Conservation (phyloP, 2,888 invertebrate genomes). For the Caenorhabditis doughertyi region DNA sequence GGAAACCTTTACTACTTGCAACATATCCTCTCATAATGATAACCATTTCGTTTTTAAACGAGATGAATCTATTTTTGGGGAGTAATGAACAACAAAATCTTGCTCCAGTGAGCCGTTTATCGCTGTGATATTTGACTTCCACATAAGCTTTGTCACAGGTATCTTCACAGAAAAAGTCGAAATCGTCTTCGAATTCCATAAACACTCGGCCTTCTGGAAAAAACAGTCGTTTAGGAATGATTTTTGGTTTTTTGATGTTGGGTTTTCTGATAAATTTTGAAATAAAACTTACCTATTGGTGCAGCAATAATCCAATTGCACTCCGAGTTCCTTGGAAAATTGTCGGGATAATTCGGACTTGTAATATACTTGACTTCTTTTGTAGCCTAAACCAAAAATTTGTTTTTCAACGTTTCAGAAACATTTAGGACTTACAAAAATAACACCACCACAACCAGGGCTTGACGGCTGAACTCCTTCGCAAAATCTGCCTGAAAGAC, state of each 20-base stretch:
- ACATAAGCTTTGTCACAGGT: conserved; percentile 82
- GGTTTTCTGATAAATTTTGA: background rate
- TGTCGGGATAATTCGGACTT: conserved; percentile 75
- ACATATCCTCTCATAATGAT: conserved; percentile 77
- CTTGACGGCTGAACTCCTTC: conserved; percentile 73
- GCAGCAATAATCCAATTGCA: conserved; percentile 81
- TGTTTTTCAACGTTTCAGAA: background rate
- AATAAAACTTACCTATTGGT: conserved; percentile 61
- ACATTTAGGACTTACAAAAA: conserved; percentile 67
- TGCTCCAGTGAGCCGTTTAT: conserved; percentile 80
- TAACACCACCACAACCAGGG: conserved; percentile 75
- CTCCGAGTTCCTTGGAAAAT: conserved; percentile 72
- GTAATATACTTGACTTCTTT: conserved; percentile 68
- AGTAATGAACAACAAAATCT: conserved; percentile 79
- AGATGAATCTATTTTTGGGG: conserved; percentile 74
- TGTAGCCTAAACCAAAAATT: conserved; percentile 61
- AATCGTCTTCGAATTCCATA: conserved; percentile 78
- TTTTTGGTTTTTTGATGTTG: too few relatives aligned
- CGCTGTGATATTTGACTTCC: conserved; percentile 80
- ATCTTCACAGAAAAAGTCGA: conserved; percentile 80
- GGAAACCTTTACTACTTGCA: conserved; percentile 72
- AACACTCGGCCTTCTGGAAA: conserved; percentile 67
- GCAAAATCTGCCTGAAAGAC: conserved; percentile 77
- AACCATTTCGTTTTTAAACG: conserved; percentile 77
- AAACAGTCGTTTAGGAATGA: too few relatives aligned